Percentiles rank a stretch among this genome's conserved stretches.
These are phyloP conservation scores for Prionace glauca DNA, from an alignment of 2,797 vertebrate genomes.

Conservation along the genomic window DNA sequence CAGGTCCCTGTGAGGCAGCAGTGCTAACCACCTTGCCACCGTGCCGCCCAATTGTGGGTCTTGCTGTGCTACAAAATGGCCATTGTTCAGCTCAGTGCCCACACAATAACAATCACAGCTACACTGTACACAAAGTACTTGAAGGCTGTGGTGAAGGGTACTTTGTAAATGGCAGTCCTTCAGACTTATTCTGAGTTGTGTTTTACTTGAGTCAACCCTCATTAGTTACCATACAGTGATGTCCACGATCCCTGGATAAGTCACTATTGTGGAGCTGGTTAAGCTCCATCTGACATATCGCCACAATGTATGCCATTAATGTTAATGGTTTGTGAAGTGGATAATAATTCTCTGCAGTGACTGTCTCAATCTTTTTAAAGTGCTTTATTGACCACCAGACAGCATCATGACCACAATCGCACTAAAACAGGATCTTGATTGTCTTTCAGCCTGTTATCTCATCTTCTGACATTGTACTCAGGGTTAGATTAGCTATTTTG, in stretches of 20 bases:
- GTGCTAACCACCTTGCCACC: no score
- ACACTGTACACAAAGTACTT: neutral
- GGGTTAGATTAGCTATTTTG: neutral
- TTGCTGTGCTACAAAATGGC: neutral
- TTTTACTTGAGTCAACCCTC: neutral
- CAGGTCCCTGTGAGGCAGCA: no score
- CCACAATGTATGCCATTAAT: conserved; percentile 58
- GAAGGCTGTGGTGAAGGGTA: neutral
- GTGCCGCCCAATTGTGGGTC: neutral
- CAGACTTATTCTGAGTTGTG: neutral
- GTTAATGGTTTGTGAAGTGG: conserved; percentile 67
- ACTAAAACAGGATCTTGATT: conserved; percentile 47
- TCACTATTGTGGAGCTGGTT: conserved; percentile 22
- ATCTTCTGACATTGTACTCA: neutral
- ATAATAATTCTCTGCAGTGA: conserved; percentile 62
- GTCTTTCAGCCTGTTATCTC: neutral
- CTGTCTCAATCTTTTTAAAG: conserved; percentile 64
- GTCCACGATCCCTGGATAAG: neutral
- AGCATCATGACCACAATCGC: conserved; percentile 65
- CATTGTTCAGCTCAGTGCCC: neutral
- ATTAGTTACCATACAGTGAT: neutral
- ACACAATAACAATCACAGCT: neutral
- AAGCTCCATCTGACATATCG: conserved; percentile 54
- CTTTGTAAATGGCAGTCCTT: neutral
- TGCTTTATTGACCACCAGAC: conserved; percentile 63